Evolutionary conservation across 1,140 invertebrate genomes (phyloP).

Genomic region (Nasonia vitripennis): DNA sequence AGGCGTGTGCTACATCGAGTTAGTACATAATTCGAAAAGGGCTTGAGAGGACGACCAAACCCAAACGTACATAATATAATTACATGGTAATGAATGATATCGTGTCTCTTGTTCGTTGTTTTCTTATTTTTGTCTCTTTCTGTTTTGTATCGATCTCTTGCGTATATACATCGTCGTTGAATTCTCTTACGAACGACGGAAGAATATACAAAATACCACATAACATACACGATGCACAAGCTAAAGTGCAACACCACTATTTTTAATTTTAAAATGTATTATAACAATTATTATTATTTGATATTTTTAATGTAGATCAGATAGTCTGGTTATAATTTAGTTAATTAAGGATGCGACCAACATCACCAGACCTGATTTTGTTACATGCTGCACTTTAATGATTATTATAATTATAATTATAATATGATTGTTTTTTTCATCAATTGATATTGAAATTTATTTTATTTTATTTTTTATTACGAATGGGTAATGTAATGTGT

Average conservation of each 20-base stretch:
- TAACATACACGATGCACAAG: constrained; percentile 55
- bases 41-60: constrained; percentile 51
- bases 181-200: constrained; percentile 47
- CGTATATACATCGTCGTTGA: constrained; percentile 58
- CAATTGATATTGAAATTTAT: constrained; percentile 39
- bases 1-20: constrained; percentile 52
- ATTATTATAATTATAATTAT: constrained; percentile 29
- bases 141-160: constrained; percentile 70
- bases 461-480: constrained; percentile 32
- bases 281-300: constrained; percentile 70
- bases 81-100: constrained; percentile 55
- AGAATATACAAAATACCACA: constrained; percentile 52
- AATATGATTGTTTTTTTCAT: not conserved
- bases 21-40: constrained; percentile 51
- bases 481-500: constrained; percentile 34
- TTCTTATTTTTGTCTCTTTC: constrained; percentile 60
- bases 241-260: constrained; percentile 58
- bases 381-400: not conserved
- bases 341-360: constrained; percentile 64
- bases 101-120: constrained; percentile 59
- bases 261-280: constrained; percentile 71
- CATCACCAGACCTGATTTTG: constrained; percentile 63
- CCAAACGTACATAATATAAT: constrained; percentile 55
- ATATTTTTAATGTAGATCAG: constrained; percentile 71
- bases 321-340: constrained; percentile 70